Evolutionary conservation across 23 tunicate species (phyloP).

Genomic region (Halocynthia aurantium): DNA sequence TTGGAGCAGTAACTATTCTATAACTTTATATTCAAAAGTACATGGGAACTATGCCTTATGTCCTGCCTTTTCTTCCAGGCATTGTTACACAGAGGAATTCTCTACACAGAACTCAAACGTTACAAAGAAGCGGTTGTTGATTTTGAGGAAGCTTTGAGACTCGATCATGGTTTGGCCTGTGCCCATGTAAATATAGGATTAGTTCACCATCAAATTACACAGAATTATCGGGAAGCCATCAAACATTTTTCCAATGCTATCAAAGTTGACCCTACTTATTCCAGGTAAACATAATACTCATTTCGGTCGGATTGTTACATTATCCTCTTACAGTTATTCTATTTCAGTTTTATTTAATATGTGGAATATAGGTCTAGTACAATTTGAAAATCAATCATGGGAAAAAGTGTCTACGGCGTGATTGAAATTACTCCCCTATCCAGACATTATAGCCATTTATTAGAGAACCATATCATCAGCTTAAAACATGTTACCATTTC

Average conservation of each 20-base stretch:
- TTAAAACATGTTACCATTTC: neutral
- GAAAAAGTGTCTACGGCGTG: too few relatives aligned
- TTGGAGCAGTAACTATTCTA: too few relatives aligned
- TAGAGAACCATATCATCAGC: too few relatives aligned
- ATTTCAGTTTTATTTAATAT: too few relatives aligned
- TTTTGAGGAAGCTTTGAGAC: conserved; percentile 72
- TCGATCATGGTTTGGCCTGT: conserved; percentile 74
- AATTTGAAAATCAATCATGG: too few relatives aligned
- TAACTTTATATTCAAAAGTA: neutral
- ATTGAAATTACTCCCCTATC: too few relatives aligned
- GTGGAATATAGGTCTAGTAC: too few relatives aligned
- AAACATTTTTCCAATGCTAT: conserved; percentile 64
- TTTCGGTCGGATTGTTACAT: neutral
- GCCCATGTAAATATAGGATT: conserved; percentile 87
- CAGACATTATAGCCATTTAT: too few relatives aligned
- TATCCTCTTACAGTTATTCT: neutral
- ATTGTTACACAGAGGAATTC: conserved; percentile 78
- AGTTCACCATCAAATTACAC: conserved; percentile 52
- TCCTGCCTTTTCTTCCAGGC: conserved; percentile 45
- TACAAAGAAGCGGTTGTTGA: conserved; percentile 79
- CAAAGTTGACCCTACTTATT: conserved; percentile 77
- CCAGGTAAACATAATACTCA: conserved; percentile 32
- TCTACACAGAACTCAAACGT: conserved; percentile 66
- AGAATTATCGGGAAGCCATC: conserved; percentile 74
- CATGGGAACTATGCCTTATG: neutral